A percentile compares a stretch with the other conserved stretches of the same genome.
Conservation (phyloP, 2,888 invertebrate genomes). For the Pomacea canaliculata region DNA sequence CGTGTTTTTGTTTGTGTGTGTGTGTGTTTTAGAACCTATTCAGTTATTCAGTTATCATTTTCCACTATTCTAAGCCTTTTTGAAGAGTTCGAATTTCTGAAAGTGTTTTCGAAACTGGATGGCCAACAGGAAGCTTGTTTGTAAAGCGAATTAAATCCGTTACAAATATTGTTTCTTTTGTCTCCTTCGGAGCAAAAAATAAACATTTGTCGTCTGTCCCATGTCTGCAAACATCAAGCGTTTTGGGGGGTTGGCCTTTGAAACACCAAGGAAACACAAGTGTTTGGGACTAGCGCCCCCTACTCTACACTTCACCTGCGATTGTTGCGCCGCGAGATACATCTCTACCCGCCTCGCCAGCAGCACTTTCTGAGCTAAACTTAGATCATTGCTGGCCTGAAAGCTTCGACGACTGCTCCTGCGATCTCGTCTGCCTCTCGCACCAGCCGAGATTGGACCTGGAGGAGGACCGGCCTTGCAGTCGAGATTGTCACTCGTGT, state of each 20-base stretch:
- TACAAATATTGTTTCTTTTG: not conserved
- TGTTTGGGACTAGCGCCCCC: no score
- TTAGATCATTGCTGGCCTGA: not conserved
- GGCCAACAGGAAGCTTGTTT: no score
- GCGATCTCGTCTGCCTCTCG: not conserved
- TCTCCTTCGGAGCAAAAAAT: not conserved
- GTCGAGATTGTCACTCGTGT: slow-evolving; percentile 22
- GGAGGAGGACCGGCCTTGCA: not conserved
- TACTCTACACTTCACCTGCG: slow-evolving; percentile 4
- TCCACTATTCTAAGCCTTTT: not conserved
- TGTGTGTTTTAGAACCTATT: no score
- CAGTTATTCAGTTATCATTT: not conserved
- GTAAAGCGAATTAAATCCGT: no score
- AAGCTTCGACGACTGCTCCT: slow-evolving; percentile 9
- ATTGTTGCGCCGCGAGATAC: slow-evolving; percentile 5
- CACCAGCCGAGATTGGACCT: not conserved
- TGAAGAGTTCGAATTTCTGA: no score
- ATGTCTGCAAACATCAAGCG: slow-evolving; percentile 6
- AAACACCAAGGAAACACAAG: not conserved
- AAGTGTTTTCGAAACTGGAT: no score
- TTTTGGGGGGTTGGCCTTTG: not conserved
- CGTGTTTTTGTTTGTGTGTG: not conserved
- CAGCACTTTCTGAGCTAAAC: slow-evolving; percentile 15
- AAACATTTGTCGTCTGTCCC: slow-evolving; percentile 8
- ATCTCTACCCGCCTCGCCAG: slow-evolving; percentile 19